These are phyloP conservation scores for Muntiacus reevesi DNA, from an alignment of 2,113 vertebrate species.

Conservation along the genomic window DNA sequence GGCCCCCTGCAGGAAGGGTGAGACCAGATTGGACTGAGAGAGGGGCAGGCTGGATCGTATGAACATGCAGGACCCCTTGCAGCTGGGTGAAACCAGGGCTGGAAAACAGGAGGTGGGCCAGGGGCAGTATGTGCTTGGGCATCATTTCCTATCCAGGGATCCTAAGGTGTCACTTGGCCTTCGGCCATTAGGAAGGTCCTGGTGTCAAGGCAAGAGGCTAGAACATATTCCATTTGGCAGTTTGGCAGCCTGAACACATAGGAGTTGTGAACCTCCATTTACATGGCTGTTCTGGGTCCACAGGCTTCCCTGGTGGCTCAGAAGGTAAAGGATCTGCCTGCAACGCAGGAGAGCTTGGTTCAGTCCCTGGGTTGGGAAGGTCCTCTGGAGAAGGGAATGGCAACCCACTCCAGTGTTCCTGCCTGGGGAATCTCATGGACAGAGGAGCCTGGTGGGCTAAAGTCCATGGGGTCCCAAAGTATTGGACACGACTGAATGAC, in stretches of 20 bases:
- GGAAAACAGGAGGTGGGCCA: rapidly evolving
- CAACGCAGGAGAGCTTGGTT: not conserved
- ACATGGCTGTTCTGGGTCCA: not conserved
- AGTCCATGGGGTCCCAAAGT: not conserved
- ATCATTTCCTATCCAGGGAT: not conserved
- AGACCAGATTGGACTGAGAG: not conserved
- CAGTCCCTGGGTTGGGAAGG: not conserved
- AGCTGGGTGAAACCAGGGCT: not conserved
- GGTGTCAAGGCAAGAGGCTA: not conserved
- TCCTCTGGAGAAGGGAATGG: not conserved
- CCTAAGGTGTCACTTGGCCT: not conserved
- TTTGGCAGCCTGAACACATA: not conserved
- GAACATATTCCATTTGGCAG: not conserved
- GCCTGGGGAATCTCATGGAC: not conserved
- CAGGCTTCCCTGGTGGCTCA: not conserved
- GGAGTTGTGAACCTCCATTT: not conserved
- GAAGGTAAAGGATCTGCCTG: not conserved
- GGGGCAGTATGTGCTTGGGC: not conserved
- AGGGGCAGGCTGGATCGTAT: not conserved
- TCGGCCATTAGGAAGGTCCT: not conserved
- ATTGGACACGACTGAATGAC: not conserved
- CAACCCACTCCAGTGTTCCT: not conserved
- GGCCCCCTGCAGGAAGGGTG: not conserved
- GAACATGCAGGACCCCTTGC: not conserved
- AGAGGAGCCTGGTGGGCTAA: not conserved